Conservation (phyloP, 2,113 vertebrate genomes). For the Scomber japonicus region DNA sequence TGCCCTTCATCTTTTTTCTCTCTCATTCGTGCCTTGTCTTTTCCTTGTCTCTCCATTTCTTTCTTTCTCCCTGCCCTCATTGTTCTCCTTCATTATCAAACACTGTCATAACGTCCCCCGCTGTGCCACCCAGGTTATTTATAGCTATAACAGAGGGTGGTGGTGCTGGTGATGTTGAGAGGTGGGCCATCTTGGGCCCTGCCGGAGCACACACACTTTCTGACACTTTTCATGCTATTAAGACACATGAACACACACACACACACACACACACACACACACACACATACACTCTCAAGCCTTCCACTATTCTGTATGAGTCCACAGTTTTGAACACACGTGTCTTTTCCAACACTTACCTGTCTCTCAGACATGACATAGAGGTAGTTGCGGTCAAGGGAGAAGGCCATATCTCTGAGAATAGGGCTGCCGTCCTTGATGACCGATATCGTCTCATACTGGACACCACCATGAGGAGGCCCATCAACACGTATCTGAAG, state of each 20-base stretch:
- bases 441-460: slow-evolving; percentile 93
- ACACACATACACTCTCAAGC: slow-evolving; percentile 8
- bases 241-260: slow-evolving; percentile 16
- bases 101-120: slow-evolving; percentile 69
- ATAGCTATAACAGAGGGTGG: slow-evolving; percentile 67
- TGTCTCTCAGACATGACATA: slow-evolving; percentile 97
- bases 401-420: slow-evolving; percentile 97
- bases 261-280: no score
- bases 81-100: slow-evolving; percentile 80
- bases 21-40: slow-evolving; percentile 43
- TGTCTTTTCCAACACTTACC: slow-evolving; percentile 82
- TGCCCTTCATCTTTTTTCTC: slow-evolving; percentile 63
- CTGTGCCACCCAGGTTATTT: slow-evolving; percentile 74
- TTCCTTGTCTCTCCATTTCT: slow-evolving; percentile 61
- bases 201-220: slow-evolving; percentile 24
- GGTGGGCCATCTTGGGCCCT: slow-evolving; percentile 62
- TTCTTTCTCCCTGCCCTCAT: slow-evolving; percentile 73
- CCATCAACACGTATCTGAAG: slow-evolving; percentile 95
- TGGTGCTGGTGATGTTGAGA: slow-evolving; percentile 56
- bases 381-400: slow-evolving; percentile 90
- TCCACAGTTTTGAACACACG: neutral
- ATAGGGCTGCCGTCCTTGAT: slow-evolving; percentile 93
- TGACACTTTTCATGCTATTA: slow-evolving; percentile 47
- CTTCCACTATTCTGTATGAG: slow-evolving; percentile 2
- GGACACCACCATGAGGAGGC: slow-evolving; percentile 92